A percentile compares a stretch with the other conserved stretches of the same genome.
These are phyloP conservation scores for Zaprionus bogoriensis DNA, from an alignment of 2,888 invertebrate genomes.

Conservation along the genomic window DNA sequence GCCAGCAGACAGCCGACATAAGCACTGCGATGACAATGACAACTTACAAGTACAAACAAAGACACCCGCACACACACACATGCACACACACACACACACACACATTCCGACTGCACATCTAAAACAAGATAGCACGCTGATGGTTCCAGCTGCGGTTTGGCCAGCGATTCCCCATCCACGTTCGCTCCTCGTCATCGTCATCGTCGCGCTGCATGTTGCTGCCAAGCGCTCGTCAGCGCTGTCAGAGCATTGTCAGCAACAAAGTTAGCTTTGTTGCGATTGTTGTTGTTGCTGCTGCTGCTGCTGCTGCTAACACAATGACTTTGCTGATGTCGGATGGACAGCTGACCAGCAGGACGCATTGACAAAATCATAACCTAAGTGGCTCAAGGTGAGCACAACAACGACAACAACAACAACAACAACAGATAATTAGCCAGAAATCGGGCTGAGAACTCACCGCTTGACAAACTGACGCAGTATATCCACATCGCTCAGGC, in stretches of 20 bases:
- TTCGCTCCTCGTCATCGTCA: slow-evolving; percentile 5
- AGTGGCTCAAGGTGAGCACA: slow-evolving; percentile 25
- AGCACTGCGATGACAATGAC: slow-evolving; percentile 50
- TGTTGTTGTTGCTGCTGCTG: slow-evolving; percentile 21
- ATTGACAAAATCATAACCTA: slow-evolving; percentile 43
- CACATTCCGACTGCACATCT: slow-evolving; percentile 44
- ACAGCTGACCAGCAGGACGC: slow-evolving; percentile 19
- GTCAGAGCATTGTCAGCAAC: slow-evolving; percentile 71
- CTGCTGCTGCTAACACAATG: slow-evolving; percentile 42
- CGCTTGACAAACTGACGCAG: slow-evolving; percentile 92
- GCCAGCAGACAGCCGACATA: slow-evolving; percentile 26
- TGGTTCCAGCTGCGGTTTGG: slow-evolving; percentile 64
- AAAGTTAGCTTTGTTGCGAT: slow-evolving; percentile 19
- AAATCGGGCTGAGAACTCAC: slow-evolving; percentile 79
- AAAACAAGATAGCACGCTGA: slow-evolving; percentile 63
- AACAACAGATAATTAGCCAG: slow-evolving; percentile 11
- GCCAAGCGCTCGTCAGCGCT: slow-evolving; percentile 60
- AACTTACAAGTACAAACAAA: slow-evolving; percentile 58
- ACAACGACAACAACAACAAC: slow-evolving; percentile 3
- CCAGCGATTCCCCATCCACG: slow-evolving; percentile 28
- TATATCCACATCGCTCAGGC: slow-evolving; percentile 86
- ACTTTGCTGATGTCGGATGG: slow-evolving; percentile 1
- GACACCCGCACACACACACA: slow-evolving; percentile 2
- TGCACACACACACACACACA: background rate
- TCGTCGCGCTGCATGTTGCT: slow-evolving; percentile 50